Base-by-base conservation (phyloP, 2,113 vertebrate genomes). In the Terrapene triunguis region DNA sequence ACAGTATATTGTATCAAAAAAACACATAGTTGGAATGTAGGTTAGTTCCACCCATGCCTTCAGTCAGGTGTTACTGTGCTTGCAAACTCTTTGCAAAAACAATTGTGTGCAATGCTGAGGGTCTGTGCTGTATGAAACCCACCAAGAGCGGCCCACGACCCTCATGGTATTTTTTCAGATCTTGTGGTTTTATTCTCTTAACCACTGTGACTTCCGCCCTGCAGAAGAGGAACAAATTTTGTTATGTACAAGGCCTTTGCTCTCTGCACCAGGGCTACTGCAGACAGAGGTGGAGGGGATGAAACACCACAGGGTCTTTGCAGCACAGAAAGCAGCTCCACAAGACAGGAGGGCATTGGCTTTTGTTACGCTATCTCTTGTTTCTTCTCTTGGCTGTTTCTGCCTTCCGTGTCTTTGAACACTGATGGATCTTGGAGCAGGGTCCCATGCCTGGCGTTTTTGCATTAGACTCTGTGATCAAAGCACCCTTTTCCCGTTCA, bases 131-230 rank as follows among this genome's bases (percentile, higher is more conserved):
- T 35, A 54, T 93, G 82, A 95, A 96, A 95, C 90, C 95, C 95
- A 91, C 62, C 0, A 0, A 84, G 80, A 86, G 87, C 80, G 35
- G 42, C 85, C 72, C 53, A 0, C 95, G 91, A 92, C 96, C 96
- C 96, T 84, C 79, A 4, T 65, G 14, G 12, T 54, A 42, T 48
- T 95, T 97, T 92, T 93, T 29, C 76, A 59, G 92, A 90, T 24
- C 14, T 42, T 2, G 54, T 93, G 87, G 92, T 82, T 90, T 97
- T 88, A 57, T 69, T 85, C 11, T 78, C 32, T 55, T 88, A 97
- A 97, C 98, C 97, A 82, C 97, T 94, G 14, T 0, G 25, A 32
- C 82, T 97, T 98, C 97, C 96, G 72, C 94, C 81, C 91, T 96
- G 79, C 22, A 88, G 88, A 86, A 76, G 35, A 86, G 14, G 0